Evolutionary conservation across 2,888 invertebrate genomes (phyloP).

Genomic region (Loripinus fragilis): DNA sequence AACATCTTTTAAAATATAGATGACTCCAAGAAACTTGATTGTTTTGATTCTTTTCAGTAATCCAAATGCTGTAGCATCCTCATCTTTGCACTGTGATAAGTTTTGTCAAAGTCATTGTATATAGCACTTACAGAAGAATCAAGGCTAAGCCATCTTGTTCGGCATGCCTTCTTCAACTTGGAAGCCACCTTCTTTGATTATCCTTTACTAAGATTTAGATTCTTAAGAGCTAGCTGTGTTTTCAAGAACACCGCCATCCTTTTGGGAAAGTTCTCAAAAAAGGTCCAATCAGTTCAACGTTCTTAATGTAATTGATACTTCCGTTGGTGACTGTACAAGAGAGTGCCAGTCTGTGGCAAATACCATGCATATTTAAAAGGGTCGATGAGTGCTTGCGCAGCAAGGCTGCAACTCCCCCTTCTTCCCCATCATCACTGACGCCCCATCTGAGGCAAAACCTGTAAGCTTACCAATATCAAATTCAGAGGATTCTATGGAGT

Average conservation of each 20-base stretch:
- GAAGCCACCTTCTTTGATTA: conserved; percentile 26
- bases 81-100: conserved; percentile 13
- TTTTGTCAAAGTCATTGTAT: conserved; percentile 28
- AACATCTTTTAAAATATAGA: conserved; percentile 46
- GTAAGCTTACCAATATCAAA: conserved; percentile 30
- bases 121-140: conserved; percentile 32
- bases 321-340: conserved; percentile 33
- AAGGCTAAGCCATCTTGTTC: conserved; percentile 43
- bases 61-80: conserved; percentile 39
- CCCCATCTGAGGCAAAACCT: conserved; percentile 44
- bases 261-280: conserved; percentile 49
- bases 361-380: conserved; percentile 42
- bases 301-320: conserved; percentile 28
- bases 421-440: conserved; percentile 49
- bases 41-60: conserved; percentile 40
- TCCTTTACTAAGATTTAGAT: not conserved
- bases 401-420: conserved; percentile 38
- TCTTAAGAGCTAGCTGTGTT: conserved; percentile 17
- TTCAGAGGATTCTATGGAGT: conserved; percentile 5
- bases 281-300: conserved; percentile 40
- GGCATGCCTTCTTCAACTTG: conserved; percentile 42
- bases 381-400: conserved; percentile 23
- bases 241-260: conserved; percentile 37
- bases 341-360: conserved; percentile 39
- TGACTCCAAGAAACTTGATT: too few species aligned